A percentile compares a stretch with the other conserved stretches of the same genome.
These are phyloP conservation scores for Myxocyprinus asiaticus DNA, from an alignment of 2,113 vertebrate species.

Conservation along the genomic window DNA sequence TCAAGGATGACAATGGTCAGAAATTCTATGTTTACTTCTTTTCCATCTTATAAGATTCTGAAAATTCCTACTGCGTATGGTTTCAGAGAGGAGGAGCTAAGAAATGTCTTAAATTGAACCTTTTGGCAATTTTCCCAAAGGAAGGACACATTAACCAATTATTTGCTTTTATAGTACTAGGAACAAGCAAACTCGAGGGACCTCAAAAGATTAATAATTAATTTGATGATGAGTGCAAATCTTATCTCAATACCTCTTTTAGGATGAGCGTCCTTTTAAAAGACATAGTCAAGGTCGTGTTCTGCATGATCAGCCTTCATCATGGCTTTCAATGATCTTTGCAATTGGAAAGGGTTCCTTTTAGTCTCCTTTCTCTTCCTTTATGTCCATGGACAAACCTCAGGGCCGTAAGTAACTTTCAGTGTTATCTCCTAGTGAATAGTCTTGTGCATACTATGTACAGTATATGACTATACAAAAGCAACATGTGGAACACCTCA, in stretches of 20 bases:
- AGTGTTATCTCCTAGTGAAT: no score
- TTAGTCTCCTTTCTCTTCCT: constrained; percentile 54
- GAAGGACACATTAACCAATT: background rate
- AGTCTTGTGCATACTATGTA: no score
- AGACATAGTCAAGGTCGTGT: background rate
- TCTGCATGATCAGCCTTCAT: constrained; percentile 4
- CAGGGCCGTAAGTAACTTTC: constrained; percentile 62
- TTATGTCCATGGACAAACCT: constrained; percentile 10
- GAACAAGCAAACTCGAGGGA: background rate
- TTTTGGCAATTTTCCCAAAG: no score
- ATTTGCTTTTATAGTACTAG: no score
- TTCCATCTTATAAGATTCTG: background rate
- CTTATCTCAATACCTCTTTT: background rate
- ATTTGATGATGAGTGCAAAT: background rate
- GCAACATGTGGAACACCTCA: no score
- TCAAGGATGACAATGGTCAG: background rate
- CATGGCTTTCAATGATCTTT: constrained; percentile 58
- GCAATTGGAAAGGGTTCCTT: constrained; percentile 53
- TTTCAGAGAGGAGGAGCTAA: background rate
- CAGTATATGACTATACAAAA: no score
- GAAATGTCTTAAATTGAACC: background rate
- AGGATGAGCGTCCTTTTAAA: background rate
- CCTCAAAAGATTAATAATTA: constrained; percentile 36
- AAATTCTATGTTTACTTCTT: background rate
- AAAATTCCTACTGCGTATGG: background rate